Conservation (phyloP, 2,888 invertebrate genomes). For the Galeruca laticollis region DNA sequence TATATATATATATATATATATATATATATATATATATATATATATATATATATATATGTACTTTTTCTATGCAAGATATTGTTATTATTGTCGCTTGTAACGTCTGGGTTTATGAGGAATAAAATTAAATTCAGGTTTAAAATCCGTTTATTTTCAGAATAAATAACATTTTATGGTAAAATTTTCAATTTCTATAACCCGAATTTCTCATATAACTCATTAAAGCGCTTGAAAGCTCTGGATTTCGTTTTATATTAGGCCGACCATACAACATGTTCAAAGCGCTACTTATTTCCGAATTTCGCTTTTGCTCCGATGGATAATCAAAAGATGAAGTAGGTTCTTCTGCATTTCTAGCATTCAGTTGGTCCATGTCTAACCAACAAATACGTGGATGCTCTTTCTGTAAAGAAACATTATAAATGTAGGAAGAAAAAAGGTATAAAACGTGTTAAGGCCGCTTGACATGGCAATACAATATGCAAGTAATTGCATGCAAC, state of each 20-base stretch:
- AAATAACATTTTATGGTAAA: not conserved
- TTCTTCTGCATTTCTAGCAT: not conserved
- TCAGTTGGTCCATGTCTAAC: not conserved
- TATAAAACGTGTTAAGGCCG: too few species aligned
- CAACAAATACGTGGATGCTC: not conserved
- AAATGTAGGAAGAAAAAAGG: too few species aligned
- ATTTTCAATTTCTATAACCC: not conserved
- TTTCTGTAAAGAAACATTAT: not conserved
- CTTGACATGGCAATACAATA: too few species aligned
- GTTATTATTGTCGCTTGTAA: too few species aligned
- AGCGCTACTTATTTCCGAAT: conserved; percentile 44
- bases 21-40: too few species aligned
- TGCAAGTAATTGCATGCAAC: too few species aligned
- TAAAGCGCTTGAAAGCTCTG: conserved; percentile 42
- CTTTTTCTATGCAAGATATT: too few species aligned
- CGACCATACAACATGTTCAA: conserved; percentile 40
- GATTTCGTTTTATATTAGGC: conserved; percentile 40
- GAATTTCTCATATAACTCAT: conserved; percentile 36
- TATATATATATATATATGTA: too few species aligned
- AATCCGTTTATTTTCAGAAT: not conserved
- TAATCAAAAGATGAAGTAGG: not conserved
- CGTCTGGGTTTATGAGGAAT: too few species aligned
- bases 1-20: too few species aligned
- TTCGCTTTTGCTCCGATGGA: conserved; percentile 36
- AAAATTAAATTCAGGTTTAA: not conserved